Evolutionary conservation across 2,888 invertebrate species (phyloP).

Genomic region (Tubulanus polymorphus): DNA sequence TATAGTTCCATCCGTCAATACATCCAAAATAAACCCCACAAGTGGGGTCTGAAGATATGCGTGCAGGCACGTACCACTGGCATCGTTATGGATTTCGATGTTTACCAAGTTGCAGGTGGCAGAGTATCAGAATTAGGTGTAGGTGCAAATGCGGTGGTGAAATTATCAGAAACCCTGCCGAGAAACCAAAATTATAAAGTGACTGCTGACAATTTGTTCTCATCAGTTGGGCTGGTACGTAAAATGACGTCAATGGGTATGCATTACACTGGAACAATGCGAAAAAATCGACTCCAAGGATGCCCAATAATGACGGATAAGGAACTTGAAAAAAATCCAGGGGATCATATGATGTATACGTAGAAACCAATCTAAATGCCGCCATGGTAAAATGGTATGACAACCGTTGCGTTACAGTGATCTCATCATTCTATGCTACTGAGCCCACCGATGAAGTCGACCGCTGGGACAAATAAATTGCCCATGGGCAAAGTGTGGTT

Average conservation of each 20-base stretch:
- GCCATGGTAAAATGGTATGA: conserved; percentile 6
- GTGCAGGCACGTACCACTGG: conserved; percentile 2
- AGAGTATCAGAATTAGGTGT: conserved; percentile 7
- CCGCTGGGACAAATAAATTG: conserved; percentile 3
- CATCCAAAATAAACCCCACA: background rate
- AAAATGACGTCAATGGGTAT: conserved; percentile 10
- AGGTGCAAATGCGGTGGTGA: conserved; percentile 12
- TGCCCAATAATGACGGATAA: background rate
- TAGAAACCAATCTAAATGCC: background rate
- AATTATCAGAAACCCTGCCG: conserved; percentile 6
- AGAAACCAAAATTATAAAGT: conserved; percentile 13
- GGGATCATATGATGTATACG: background rate
- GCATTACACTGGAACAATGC: conserved; percentile 14
- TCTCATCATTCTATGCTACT: background rate
- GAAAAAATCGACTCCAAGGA: conserved; percentile 3
- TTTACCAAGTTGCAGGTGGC: conserved; percentile 8
- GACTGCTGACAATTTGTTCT: conserved; percentile 15
- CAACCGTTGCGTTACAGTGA: background rate
- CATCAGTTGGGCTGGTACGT: conserved; percentile 7
- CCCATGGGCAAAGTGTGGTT: no score
- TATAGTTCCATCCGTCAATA: background rate
- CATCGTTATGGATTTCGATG: conserved; percentile 14
- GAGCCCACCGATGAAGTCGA: background rate
- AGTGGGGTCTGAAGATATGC: background rate
- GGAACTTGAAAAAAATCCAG: background rate